Base-by-base conservation (phyloP, 2,797 vertebrate genomes). In the Capromys pilorides region DNA sequence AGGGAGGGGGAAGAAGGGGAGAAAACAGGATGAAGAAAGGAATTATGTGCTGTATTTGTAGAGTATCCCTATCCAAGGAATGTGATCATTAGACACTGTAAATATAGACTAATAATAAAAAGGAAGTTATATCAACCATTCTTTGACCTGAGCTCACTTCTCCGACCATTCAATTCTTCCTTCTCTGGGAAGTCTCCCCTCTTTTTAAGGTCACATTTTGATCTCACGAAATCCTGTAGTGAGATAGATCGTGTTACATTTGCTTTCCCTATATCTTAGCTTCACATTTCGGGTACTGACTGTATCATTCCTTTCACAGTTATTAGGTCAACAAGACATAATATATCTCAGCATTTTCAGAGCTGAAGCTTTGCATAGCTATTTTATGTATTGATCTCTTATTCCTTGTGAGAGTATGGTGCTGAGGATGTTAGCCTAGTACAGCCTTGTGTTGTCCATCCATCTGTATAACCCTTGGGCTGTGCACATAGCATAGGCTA, bases 71-170 rank as follows among this genome's bases (percentile, higher is more conserved):
- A 77, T 41, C 13, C 71, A 45, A 45, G 13, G 41, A 75, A 75
- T 75, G 41, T 14, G 16, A 7, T 45, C 26, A 28, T 75, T 14
- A 45, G 14, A 6, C 14, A 28, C 41, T 16, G 26, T 14, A 77
- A 49, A 18, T 12, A 28, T 8, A 14, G 45, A 31, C 24, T 45
- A 49, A 31, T 49, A 7, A 77, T 31, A 31, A 49, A 14, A 45
- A 49, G 1, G 26, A n/a, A 33, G 82, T 33, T 41, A 36, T 31
- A 33, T 36, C 10, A 8, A 21, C 49, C 75, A 39, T 88, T 79
- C 24, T 78, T 96, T 91, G 49, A 61, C 87, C 64, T 90, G 62
- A 94, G 91, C 92, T 85, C 19, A 39, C 54, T 31, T 86, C 39
- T 6, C 64, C 92, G 45, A 39, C 22, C 6, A 41, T 67, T 92